Evolutionary conservation across 2,888 invertebrate genomes (phyloP), one percentile per base, ranked within the genome.

Genomic region (Pammene fasciana): DNA sequence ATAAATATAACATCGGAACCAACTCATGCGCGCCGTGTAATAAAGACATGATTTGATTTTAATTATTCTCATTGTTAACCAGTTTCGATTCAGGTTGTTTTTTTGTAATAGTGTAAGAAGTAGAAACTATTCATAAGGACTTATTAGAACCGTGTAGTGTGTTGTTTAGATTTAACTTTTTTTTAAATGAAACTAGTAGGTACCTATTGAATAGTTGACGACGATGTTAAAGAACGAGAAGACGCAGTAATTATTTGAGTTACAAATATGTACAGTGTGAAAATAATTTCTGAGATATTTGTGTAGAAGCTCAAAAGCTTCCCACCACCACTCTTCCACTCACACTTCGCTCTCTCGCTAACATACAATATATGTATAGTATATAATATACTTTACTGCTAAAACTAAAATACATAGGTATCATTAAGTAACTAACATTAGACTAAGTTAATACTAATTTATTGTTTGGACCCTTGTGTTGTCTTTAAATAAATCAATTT

Each of bases 51-150:
- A 62, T 62, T 62, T 62, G 62, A 62, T 62, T 62, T 62, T 62
- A 62, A 62, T 62, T 62, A 62, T 62, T 62, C 62, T 62, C 62
- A 62, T 62, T 62, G 62, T 62, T 62, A 62, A 62, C 62, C 62
- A 62, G 62, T 62, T 62, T 62, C 41, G 26, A 62, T 41, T 62
- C 62, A 62, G 50, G 52, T 50, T 50, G 11, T 50, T 62, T 41
- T 62, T 62, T 62, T 62, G 50, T 52, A 26, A 26, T 41, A 13
- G 41, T 62, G 41, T 52, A 62, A 62, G 62, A 52, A 62, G 62
- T 52, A 41, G n/a, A 62, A 62, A 52, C 62, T 62, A 62, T 62
- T 62, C 41, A 62, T 18, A 26, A 62, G 62, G 62, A 52, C 62
- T 62, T 62, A 62, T 50, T 62, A 52, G 62, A 52, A 13, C 48